phyloP scores from a whole-genome alignment of 2,797 vertebrate species.

The Pteronotus mesoamericanus region DNA sequence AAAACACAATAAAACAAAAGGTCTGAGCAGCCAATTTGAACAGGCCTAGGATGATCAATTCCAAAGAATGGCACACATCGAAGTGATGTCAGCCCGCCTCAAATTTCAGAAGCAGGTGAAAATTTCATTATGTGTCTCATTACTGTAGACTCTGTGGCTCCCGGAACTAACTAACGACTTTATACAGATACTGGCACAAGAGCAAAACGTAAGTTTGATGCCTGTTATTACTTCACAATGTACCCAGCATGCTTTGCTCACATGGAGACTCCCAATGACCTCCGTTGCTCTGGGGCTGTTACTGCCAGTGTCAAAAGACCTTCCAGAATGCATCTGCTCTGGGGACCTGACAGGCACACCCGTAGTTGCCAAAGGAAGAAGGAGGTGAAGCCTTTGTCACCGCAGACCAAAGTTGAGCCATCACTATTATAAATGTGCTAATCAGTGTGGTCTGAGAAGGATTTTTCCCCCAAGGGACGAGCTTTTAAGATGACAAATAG shows the following conservation, averaged over 20 bases:
- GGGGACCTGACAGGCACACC: constrained; percentile 53
- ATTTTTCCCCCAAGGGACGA: background rate
- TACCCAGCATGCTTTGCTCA: background rate
- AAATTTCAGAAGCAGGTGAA: background rate
- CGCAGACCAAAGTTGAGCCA: background rate
- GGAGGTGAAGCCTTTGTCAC: background rate
- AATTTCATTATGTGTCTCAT: background rate
- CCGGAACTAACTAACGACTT: background rate
- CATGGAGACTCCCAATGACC: background rate
- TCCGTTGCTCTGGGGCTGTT: background rate
- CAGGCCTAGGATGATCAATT: background rate
- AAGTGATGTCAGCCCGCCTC: background rate
- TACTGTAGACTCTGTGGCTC: background rate
- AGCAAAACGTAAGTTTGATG: background rate
- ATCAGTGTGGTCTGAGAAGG: background rate
- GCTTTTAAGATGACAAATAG: background rate
- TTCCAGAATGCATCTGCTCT: constrained; percentile 20
- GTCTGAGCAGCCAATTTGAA: background rate
- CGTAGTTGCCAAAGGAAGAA: constrained; percentile 45
- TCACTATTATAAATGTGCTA: background rate
- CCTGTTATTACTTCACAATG: background rate
- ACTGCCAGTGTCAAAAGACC: constrained; percentile 62
- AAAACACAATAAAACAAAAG: background rate
- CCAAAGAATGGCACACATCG: background rate
- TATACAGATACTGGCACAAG: background rate